These are phyloP conservation scores for Willisornis vidua DNA, from an alignment of 2,113 vertebrate species.

Conservation along the genomic window DNA sequence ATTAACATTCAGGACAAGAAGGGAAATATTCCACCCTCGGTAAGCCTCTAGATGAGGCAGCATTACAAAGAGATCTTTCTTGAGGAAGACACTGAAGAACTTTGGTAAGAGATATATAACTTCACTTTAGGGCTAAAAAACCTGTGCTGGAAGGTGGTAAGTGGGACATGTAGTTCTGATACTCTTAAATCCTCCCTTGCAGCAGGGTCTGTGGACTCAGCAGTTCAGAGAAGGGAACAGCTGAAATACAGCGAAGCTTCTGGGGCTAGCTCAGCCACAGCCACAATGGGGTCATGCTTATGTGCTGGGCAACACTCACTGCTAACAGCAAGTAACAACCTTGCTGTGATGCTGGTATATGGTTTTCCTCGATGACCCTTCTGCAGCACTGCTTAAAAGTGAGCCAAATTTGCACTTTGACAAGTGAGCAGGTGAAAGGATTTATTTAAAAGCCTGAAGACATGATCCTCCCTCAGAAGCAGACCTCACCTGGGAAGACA, in stretches of 20 bases:
- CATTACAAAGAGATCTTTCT: background rate
- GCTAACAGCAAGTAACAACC: background rate
- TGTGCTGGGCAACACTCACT: background rate
- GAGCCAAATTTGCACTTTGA: background rate
- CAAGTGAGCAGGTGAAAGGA: background rate
- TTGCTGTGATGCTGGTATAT: background rate
- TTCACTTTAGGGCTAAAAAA: background rate
- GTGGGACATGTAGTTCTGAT: background rate
- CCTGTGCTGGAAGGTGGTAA: background rate
- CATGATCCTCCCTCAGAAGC: background rate
- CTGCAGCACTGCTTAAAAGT: background rate
- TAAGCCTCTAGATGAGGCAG: background rate
- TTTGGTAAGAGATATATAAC: background rate
- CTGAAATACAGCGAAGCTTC: background rate
- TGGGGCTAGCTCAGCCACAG: background rate
- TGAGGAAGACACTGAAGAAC: background rate
- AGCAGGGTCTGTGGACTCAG: background rate
- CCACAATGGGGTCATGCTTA: background rate
- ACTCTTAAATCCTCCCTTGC: background rate
- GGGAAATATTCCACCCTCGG: background rate
- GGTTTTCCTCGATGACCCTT: background rate
- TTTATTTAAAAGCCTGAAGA: background rate
- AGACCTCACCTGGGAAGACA: slow-evolving; percentile 90
- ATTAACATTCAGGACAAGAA: background rate
- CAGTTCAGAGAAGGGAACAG: background rate